Evolutionary conservation across 2,888 invertebrate species (phyloP), one percentile per base, ranked within the genome.

Genomic region (Trissoscelio sp.): DNA sequence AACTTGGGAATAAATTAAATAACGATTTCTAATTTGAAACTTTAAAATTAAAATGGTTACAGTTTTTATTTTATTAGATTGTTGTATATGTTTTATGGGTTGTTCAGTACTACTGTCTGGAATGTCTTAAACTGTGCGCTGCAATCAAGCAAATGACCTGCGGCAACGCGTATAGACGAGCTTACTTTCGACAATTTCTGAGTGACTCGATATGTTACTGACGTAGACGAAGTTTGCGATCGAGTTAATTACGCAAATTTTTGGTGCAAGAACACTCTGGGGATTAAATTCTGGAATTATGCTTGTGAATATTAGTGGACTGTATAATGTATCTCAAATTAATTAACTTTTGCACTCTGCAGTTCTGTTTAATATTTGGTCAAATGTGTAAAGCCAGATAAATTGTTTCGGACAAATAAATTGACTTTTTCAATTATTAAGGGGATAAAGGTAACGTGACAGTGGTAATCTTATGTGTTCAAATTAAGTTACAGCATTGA

Each of bases 61-160:
- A n/a, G n/a, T n/a, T n/a, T n/a, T n/a, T n/a, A n/a, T n/a, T n/a
- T 28, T 28, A 28, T 28, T 28, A 4, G 12, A 14, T 12, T 12
- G 39, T 4, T n/a, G 9, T 12, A 39, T 2, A 5, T 9, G 39
- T 39, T 6, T 39, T 12, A 14, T 39, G 39, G 14, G 3, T 39
- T 58, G 58, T 39, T 39, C 39, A 22, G 31, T 58, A 39, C 22
- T 39, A 39, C 0, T 7, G 9, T n/a, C n/a, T n/a, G n/a, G 12
- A 58, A 39, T 39, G 22, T 58, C 58, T 58, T 39, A 22, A 39
- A 22, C 58, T 58, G 22, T 12, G 31, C 14, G 22, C 4, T 7
- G 39, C 39, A 58, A 58, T 58, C 58, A 39, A 58, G 58, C 58
- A 39, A 58, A 58, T 58, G 58, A 58, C 58, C 58, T 24, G 58